Conservation (phyloP, 2,113 vertebrate genomes). For the Muntiacus muntjak region DNA sequence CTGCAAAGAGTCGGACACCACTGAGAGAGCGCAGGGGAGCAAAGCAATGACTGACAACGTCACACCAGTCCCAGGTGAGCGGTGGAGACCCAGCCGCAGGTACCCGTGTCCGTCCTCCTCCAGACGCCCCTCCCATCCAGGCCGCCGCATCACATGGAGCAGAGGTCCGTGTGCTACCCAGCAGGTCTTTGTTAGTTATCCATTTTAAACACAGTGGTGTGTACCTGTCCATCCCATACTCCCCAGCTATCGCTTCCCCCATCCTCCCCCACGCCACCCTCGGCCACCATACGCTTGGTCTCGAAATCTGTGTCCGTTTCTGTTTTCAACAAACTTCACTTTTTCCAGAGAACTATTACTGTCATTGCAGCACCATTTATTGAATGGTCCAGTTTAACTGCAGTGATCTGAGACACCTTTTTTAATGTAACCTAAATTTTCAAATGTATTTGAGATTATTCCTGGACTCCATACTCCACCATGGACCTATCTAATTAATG, state of each 20-base stretch:
- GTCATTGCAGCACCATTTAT: background rate
- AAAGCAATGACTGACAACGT: background rate
- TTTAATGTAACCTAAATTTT: background rate
- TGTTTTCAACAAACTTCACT: background rate
- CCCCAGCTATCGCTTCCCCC: background rate
- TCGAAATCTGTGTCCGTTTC: background rate
- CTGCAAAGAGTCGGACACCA: background rate
- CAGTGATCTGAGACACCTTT: background rate
- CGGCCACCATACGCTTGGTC: background rate
- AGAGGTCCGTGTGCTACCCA: background rate
- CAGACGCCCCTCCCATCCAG: background rate
- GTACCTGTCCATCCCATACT: background rate
- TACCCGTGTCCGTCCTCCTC: background rate
- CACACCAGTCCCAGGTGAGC: background rate
- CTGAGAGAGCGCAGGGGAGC: background rate
- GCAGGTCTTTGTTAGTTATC: background rate
- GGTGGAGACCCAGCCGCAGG: background rate
- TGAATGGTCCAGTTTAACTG: background rate
- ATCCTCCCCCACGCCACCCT: background rate
- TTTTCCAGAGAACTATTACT: background rate
- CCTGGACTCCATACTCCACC: background rate
- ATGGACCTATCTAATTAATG: background rate
- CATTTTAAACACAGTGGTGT: background rate
- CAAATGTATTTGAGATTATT: constrained; percentile 17
- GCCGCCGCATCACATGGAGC: background rate